These are phyloP conservation scores for Tretioscincus oriximinensis DNA, from an alignment of 2,113 vertebrate genomes.

Conservation along the genomic window DNA sequence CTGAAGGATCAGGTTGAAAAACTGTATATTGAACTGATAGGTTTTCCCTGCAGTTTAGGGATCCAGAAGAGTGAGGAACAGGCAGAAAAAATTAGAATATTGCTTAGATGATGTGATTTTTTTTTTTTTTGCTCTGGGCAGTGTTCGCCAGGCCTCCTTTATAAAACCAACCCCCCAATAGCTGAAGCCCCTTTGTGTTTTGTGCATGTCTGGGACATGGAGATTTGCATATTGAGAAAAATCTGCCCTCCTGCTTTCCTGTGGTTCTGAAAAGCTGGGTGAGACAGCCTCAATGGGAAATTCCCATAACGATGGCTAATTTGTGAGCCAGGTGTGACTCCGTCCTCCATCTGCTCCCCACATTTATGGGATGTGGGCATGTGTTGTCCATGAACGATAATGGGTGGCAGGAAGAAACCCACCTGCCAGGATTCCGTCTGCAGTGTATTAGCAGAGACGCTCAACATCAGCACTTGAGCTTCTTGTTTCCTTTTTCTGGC, in stretches of 20 bases:
- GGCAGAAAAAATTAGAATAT: fast-evolving
- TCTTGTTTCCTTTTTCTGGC: constrained; percentile 8
- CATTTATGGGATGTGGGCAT: neutral
- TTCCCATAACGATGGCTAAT: neutral
- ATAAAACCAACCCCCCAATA: neutral
- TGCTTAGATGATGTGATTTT: neutral
- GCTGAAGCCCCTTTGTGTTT: constrained; percentile 60
- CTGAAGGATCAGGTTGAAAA: neutral
- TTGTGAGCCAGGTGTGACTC: constrained; percentile 49
- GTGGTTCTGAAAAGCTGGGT: constrained; percentile 33
- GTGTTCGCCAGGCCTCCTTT: no score
- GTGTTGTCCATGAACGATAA: constrained; percentile 23
- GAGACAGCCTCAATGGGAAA: constrained; percentile 47
- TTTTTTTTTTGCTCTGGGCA: neutral
- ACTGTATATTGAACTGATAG: neutral
- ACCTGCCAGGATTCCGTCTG: neutral
- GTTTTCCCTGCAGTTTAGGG: neutral
- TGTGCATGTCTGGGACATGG: constrained; percentile 44
- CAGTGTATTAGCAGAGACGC: neutral
- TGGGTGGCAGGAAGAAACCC: constrained; percentile 2
- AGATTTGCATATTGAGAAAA: constrained; percentile 67
- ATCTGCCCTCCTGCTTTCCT: constrained; percentile 16
- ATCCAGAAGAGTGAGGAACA: neutral
- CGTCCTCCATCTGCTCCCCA: constrained; percentile 41
- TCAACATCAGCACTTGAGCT: neutral